Evolutionary conservation across 1,140 invertebrate species (phyloP).

Genomic region (Aphelinus atriplicis): DNA sequence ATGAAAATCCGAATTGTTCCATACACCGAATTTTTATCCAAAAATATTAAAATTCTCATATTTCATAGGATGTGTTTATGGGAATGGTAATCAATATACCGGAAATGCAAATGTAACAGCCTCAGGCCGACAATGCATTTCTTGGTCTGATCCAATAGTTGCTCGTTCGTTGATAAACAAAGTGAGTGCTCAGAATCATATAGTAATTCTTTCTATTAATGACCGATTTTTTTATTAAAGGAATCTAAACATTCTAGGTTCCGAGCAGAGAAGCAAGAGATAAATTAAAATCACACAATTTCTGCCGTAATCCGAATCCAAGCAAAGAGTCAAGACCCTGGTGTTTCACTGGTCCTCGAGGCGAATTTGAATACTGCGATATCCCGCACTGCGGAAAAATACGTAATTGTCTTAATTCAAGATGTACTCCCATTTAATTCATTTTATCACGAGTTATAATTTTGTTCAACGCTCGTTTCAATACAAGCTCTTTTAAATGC

Average conservation of each 20-base stretch:
- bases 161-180: conserved; percentile 54
- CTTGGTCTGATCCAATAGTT: conserved; percentile 63
- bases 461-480: too few species aligned
- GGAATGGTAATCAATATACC: conserved; percentile 64
- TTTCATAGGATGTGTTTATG: conserved; percentile 64
- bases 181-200: conserved; percentile 46
- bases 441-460: neutral
- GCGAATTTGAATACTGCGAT: conserved; percentile 68
- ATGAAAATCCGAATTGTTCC: conserved; percentile 11
- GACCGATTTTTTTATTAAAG: conserved; percentile 20
- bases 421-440: neutral
- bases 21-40: neutral
- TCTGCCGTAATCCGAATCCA: conserved; percentile 69
- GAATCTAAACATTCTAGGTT: conserved; percentile 45
- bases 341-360: conserved; percentile 64
- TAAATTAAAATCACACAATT: conserved; percentile 64
- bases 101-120: conserved; percentile 67
- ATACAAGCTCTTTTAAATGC: too few species aligned
- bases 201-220: conserved; percentile 37
- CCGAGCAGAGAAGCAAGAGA: conserved; percentile 48
- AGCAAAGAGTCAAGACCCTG: conserved; percentile 66
- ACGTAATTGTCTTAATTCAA: conserved; percentile 44
- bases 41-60: conserved; percentile 18
- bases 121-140: conserved; percentile 64
- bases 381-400: conserved; percentile 65